Evolutionary conservation across 2,113 vertebrate genomes (phyloP), one percentile per base, ranked within the genome.

Genomic region (Progne subis): DNA sequence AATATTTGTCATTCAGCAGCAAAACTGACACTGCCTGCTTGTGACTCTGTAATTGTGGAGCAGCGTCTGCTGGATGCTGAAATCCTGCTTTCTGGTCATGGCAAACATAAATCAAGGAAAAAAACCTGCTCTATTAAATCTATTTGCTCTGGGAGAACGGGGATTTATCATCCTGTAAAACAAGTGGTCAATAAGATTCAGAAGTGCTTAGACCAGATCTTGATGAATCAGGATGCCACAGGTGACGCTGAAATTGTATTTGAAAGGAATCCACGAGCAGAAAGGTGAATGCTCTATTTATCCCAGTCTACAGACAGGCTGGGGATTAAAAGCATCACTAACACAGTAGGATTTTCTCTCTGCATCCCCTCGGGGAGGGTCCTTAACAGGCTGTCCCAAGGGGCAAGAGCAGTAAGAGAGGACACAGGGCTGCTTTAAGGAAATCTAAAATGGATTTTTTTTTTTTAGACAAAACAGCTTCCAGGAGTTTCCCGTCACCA

Each of bases 81-180:
- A 95, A 91, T 86, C 82, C 57, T 78, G 91, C 87, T 83, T 86
- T 93, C 96, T 90, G 93, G 72, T 93, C 68, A 91, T 70, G 74
- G 68, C 94, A 41, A 43, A 83, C 89, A 93, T 97, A 95, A 98
- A 97, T 96, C 97, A 97, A 94, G 93, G 91, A 56, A 87, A 90
- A 92, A 95, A 92, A 86, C 23, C 60, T 43, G 79, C 65, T 88
- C 79, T 37, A 86, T 94, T 87, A 78, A 95, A 94, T 71, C 94
- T 90, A 37, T 83, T 86, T 90, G 84, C 85, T 65, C 86, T 93
- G 80, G 49, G 94, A 96, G 88, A 93, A 95, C 2, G 82, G 81
- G 92, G 97, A 96, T 95, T 96, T 87, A 92, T 95, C 91, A 89
- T 84, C 88, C 93, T 94, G 86, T 88, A 83, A 95, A 67, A 53